Evolutionary conservation across 2,113 vertebrate genomes (phyloP).

Genomic region (Zosterops borbonicus): DNA sequence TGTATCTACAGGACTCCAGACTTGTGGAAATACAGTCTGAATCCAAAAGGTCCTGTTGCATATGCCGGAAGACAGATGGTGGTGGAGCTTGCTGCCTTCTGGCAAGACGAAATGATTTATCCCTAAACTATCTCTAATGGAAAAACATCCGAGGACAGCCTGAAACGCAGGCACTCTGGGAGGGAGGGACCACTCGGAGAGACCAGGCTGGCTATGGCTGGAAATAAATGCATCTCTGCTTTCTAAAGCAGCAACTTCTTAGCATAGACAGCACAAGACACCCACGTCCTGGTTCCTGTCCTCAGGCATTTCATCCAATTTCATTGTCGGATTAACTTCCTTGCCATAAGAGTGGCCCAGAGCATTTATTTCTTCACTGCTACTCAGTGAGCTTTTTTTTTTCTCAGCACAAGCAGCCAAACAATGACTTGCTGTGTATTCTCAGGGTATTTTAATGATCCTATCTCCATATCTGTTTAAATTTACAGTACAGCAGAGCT

Average conservation of each 20-base stretch:
- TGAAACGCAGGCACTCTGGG: neutral
- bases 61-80: neutral
- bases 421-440: conserved; percentile 40
- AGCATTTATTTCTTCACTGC: neutral
- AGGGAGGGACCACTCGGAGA: neutral
- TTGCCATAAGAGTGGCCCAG: neutral
- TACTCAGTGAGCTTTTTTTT: neutral
- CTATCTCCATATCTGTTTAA: conserved; percentile 63
- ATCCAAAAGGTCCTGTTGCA: neutral
- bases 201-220: neutral
- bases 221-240: neutral
- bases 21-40: neutral
- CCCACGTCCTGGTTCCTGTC: neutral
- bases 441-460: conserved; percentile 59
- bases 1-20: neutral
- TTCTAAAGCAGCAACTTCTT: neutral
- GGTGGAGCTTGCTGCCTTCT: neutral
- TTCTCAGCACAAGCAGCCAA: conserved; percentile 13
- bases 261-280: neutral
- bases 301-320: conserved; percentile 44
- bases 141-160: neutral
- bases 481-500: conserved; percentile 38
- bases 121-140: neutral
- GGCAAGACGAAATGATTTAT: neutral
- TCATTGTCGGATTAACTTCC: conserved; percentile 38